Conservation (phyloP, 2,113 vertebrate genomes). For the Dipodomys ordii region DNA sequence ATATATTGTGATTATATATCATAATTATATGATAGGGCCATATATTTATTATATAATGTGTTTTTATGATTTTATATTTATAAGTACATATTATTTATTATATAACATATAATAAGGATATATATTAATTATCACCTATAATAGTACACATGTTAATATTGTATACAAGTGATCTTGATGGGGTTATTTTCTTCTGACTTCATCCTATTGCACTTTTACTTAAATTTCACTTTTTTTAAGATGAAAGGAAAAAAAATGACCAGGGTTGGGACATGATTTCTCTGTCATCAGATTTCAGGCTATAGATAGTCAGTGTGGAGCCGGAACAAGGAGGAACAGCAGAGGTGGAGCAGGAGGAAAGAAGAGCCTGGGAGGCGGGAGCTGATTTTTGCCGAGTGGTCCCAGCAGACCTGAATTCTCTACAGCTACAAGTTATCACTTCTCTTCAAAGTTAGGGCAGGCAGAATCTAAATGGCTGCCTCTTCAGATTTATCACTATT, state of each 20-base stretch:
- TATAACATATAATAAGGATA: no score
- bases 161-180: no score
- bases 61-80: no score
- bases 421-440: slow-evolving; percentile 68
- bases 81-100: no score
- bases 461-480: slow-evolving; percentile 65
- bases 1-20: no score
- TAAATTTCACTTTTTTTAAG: neutral
- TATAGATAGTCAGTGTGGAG: neutral
- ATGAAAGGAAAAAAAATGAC: neutral
- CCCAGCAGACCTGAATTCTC: slow-evolving; percentile 10
- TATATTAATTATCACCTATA: no score
- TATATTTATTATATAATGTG: no score
- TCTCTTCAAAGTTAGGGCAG: slow-evolving; percentile 74
- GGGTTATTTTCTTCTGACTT: neutral
- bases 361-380: accelerated
- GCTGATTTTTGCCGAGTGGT: neutral
- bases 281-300: slow-evolving; percentile 14
- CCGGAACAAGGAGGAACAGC: no score
- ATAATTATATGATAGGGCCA: no score
- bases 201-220: neutral
- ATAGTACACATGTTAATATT: no score
- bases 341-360: neutral
- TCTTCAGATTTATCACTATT: slow-evolving; percentile 76
- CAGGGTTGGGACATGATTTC: slow-evolving; percentile 13